A percentile compares a stretch with the other conserved stretches of the same genome.
These are phyloP conservation scores for Meloidogyne hapla DNA, from an alignment of 1,140 invertebrate genomes.

Conservation along the genomic window DNA sequence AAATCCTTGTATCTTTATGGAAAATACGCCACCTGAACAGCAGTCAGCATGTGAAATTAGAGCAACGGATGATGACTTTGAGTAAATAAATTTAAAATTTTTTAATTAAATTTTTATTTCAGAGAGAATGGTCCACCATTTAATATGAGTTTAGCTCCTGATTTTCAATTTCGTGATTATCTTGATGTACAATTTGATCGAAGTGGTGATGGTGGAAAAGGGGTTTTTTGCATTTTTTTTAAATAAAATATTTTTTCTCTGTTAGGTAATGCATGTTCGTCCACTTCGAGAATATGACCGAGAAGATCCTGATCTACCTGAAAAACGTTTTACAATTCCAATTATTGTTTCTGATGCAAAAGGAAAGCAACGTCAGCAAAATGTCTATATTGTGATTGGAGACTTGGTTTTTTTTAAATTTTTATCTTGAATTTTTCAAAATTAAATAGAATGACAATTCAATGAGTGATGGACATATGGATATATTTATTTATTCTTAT, in stretches of 20 bases:
- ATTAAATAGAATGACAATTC: constrained; percentile 59
- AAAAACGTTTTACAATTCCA: constrained; percentile 56
- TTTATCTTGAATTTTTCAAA: constrained; percentile 24
- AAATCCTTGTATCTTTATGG: constrained; percentile 61
- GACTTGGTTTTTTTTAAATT: constrained; percentile 50
- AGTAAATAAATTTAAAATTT: constrained; percentile 27
- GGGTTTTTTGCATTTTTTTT: constrained; percentile 25
- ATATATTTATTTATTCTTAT: constrained; percentile 58
- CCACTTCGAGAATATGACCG: constrained; percentile 56
- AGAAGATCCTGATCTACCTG: constrained; percentile 49
- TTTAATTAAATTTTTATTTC: constrained; percentile 22
- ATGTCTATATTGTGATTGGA: constrained; percentile 59
- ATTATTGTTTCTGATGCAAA: constrained; percentile 51
- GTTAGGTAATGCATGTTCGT: constrained; percentile 56
- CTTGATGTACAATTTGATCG: constrained; percentile 53
- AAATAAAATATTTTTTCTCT: constrained; percentile 48
- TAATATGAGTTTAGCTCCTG: constrained; percentile 48
- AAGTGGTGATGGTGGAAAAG: constrained; percentile 22
- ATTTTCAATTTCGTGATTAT: constrained; percentile 48
- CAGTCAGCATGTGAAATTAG: constrained; percentile 57
- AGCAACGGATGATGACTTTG: constrained; percentile 55
- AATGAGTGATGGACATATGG: constrained; percentile 59
- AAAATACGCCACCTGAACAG: constrained; percentile 56
- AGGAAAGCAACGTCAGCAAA: constrained; percentile 42
- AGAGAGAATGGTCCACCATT: constrained; percentile 61